A percentile compares a stretch with the other conserved stretches of the same genome.
These are phyloP conservation scores for Trididemnum clinides DNA, from an alignment of 23 tunicate species.

Conservation along the genomic window DNA sequence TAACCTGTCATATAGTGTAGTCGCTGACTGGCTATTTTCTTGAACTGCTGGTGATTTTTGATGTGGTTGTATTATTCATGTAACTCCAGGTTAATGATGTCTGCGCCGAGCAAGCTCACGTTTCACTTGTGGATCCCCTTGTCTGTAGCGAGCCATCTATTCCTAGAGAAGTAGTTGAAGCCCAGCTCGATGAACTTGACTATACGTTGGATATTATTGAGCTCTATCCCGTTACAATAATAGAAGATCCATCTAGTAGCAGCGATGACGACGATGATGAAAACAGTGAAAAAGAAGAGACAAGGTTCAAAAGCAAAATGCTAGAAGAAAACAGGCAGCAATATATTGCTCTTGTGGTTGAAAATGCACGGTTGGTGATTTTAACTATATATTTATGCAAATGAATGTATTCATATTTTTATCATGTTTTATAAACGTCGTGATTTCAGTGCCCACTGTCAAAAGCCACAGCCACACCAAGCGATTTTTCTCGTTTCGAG, in stretches of 20 bases:
- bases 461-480: too few relatives aligned
- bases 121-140: conserved; percentile 66
- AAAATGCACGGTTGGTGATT: conserved; percentile 52
- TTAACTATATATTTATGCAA: too few relatives aligned
- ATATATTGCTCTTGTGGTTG: conserved; percentile 49
- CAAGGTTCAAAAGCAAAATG: conserved; percentile 29
- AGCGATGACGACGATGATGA: conserved; percentile 59
- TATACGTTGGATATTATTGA: conserved; percentile 74
- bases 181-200: conserved; percentile 86
- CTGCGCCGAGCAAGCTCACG: conserved; percentile 80
- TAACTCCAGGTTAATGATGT: conserved; percentile 69
- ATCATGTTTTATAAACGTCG: too few relatives aligned
- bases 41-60: conserved; percentile 72
- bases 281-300: not conserved
- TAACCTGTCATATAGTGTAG: too few relatives aligned
- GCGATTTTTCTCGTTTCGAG: too few relatives aligned
- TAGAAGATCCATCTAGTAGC: conserved; percentile 41
- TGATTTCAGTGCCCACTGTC: too few relatives aligned
- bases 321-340: conserved; percentile 35
- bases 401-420: too few relatives aligned
- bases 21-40: conserved; percentile 44
- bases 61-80: conserved; percentile 42
- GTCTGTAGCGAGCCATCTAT: conserved; percentile 54
- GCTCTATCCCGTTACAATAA: conserved; percentile 63
- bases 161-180: conserved; percentile 68